Evolutionary conservation across 2,888 invertebrate genomes (phyloP), one percentile per base, ranked within the genome.

Genomic region (Teleogryllus oceanicus): DNA sequence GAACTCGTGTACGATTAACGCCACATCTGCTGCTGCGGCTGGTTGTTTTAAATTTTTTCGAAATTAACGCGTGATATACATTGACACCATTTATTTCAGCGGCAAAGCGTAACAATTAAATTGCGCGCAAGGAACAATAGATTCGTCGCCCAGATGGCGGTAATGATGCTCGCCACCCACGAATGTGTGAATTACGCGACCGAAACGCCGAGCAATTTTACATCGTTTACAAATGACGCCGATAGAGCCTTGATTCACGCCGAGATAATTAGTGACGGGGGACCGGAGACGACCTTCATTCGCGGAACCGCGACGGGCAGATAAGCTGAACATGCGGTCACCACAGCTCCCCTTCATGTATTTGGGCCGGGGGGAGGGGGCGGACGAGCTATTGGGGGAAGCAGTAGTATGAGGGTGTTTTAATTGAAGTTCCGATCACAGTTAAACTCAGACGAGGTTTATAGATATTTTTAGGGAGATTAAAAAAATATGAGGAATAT

Each of bases 181-280:
- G 13, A 62, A 62, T 13, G 62, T 62, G 62, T 62, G 62, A 62
- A 62, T 62, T 62, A 62, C 62, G 62, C 62, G 62, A n/a, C 62
- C 62, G 8, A 62, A 62, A n/a, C n/a, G 62, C n/a, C n/a, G 16
- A 13, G 13, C n/a, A 18, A 11, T 62, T 62, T 62, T 62, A 62
- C n/a, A 62, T 62, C 62, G n/a, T 62, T 62, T 62, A 62, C 62
- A 62, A 62, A 62, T 62, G 62, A 62, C n/a, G 62, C n/a, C 62
- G 13, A 62, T 62, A n/a, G 13, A 18, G 62, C 8, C n/a, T 62
- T n/a, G 62, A 37, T 37, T 37, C 37, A 37, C 37, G 37, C 8
- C 37, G 37, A 37, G 37, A 37, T 37, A 37, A 37, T 37, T 37
- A 37, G 37, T 37, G 37, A 37, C 37, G 37, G 8, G 24, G 37